phyloP scores from a whole-genome alignment of 2,113 vertebrate species.

The Siphamia tubifer region DNA sequence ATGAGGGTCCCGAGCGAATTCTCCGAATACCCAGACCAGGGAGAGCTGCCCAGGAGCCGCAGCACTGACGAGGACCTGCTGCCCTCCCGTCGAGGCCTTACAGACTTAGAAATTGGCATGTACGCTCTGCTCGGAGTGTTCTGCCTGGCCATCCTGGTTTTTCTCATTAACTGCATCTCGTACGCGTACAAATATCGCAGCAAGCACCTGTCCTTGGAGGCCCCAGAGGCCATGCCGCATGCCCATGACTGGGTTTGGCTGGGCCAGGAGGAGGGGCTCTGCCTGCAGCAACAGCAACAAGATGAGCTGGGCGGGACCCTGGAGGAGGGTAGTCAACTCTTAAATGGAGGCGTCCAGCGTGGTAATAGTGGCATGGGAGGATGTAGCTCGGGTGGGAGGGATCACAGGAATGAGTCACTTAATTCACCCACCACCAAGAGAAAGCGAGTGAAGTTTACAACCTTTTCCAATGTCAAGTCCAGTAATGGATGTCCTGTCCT shows the following conservation, averaged over 20 bases:
- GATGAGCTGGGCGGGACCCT: constrained; percentile 80
- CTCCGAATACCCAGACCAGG: constrained; percentile 87
- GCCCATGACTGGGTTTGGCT: constrained; percentile 98
- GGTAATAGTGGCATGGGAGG: constrained; percentile 37
- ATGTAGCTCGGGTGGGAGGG: constrained; percentile 71
- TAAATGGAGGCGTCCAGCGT: constrained; percentile 79
- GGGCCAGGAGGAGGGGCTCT: constrained; percentile 85
- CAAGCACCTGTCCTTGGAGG: constrained; percentile 89
- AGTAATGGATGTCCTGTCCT: constrained; percentile 84
- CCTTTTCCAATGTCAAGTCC: constrained; percentile 86
- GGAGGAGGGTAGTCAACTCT: constrained; percentile 83
- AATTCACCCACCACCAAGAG: constrained; percentile 87
- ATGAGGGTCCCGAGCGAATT: constrained; percentile 86
- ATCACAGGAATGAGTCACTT: constrained; percentile 78
- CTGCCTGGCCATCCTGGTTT: constrained; percentile 94
- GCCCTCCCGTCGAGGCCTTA: constrained; percentile 83
- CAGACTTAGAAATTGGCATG: constrained; percentile 95
- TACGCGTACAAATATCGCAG: constrained; percentile 91
- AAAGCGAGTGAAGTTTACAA: constrained; percentile 94
- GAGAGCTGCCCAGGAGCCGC: constrained; percentile 79
- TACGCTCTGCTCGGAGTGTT: constrained; percentile 96
- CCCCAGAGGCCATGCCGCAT: constrained; percentile 85
- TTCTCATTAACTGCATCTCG: constrained; percentile 93
- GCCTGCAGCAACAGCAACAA: constrained; percentile 80
- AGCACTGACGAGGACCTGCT: constrained; percentile 83